Conservation (phyloP, 2,113 vertebrate genomes). For the Aviceda subcristata region DNA sequence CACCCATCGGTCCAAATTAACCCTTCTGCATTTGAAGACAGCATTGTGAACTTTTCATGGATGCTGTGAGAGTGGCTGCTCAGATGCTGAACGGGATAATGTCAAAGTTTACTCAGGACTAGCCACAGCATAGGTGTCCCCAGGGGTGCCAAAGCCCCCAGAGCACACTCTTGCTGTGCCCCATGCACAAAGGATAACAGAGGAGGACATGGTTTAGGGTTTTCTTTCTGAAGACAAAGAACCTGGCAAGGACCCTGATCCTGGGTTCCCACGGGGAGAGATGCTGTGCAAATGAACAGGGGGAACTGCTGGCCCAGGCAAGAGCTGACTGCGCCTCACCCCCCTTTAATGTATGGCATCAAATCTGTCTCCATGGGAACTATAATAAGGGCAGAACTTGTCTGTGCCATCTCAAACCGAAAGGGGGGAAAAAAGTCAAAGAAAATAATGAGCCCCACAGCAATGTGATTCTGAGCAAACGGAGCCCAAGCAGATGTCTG, state of each 20-base stretch:
- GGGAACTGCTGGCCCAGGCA: background rate
- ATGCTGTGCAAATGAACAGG: rapidly evolving
- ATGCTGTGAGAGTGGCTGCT: background rate
- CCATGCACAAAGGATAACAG: background rate
- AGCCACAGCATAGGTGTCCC: background rate
- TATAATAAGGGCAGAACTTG: background rate
- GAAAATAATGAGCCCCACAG: background rate
- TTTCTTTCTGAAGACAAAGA: background rate
- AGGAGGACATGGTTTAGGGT: background rate
- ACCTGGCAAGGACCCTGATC: background rate
- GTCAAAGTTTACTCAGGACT: background rate
- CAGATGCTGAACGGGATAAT: background rate
- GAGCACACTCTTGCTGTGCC: background rate
- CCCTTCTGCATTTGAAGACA: background rate
- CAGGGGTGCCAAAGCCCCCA: background rate
- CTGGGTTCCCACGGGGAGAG: background rate
- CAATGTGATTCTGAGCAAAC: background rate
- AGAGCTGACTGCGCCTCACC: background rate
- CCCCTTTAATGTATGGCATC: background rate
- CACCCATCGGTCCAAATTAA: background rate
- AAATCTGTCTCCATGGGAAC: background rate
- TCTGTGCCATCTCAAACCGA: background rate
- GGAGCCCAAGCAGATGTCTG: background rate
- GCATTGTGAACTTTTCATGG: background rate
- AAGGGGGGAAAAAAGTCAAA: background rate